Percentiles rank a stretch among this genome's conserved stretches.
phyloP scores from a whole-genome alignment of 2,797 vertebrate species.

The Benthosema pterotum region DNA sequence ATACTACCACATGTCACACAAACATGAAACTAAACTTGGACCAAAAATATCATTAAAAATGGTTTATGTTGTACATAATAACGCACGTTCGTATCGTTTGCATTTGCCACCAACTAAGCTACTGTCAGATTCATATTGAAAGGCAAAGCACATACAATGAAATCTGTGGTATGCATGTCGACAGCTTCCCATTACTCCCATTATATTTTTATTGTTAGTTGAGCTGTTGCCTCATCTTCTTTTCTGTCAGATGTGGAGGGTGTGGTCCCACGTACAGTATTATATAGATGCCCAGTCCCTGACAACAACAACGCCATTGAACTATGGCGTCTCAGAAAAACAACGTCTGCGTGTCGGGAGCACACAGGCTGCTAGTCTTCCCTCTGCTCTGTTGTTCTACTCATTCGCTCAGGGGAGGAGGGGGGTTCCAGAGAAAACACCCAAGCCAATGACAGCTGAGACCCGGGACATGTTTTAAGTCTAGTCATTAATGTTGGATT shows the following conservation, averaged over 20 bases:
- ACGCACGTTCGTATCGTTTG: too few relatives aligned
- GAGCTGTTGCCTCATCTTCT: background rate
- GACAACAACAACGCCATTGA: slow-evolving; percentile 21
- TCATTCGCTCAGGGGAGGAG: slow-evolving; percentile 39
- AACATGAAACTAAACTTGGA: background rate
- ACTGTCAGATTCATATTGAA: too few relatives aligned
- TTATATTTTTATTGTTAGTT: too few relatives aligned
- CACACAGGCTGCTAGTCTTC: slow-evolving; percentile 50
- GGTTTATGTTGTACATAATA: too few relatives aligned
- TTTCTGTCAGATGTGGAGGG: slow-evolving; percentile 17
- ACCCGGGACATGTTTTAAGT: slow-evolving; percentile 76
- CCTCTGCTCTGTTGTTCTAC: slow-evolving; percentile 53
- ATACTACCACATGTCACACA: slow-evolving; percentile 17
- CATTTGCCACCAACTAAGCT: too few relatives aligned
- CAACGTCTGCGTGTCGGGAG: slow-evolving; percentile 56
- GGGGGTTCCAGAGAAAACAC: slow-evolving; percentile 41
- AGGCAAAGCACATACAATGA: too few relatives aligned
- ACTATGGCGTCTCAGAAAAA: slow-evolving; percentile 51
- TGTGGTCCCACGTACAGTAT: slow-evolving; percentile 4
- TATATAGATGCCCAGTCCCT: background rate
- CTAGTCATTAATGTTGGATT: slow-evolving; percentile 66
- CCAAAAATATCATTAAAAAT: background rate
- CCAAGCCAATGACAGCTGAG: slow-evolving; percentile 59
- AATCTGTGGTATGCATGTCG: too few relatives aligned
- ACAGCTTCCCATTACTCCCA: too few relatives aligned